Percentiles rank a stretch among this genome's conserved stretches.
Evolutionary conservation across 1,140 invertebrate genomes (phyloP).

Genomic region (Plectus sambesii): DNA sequence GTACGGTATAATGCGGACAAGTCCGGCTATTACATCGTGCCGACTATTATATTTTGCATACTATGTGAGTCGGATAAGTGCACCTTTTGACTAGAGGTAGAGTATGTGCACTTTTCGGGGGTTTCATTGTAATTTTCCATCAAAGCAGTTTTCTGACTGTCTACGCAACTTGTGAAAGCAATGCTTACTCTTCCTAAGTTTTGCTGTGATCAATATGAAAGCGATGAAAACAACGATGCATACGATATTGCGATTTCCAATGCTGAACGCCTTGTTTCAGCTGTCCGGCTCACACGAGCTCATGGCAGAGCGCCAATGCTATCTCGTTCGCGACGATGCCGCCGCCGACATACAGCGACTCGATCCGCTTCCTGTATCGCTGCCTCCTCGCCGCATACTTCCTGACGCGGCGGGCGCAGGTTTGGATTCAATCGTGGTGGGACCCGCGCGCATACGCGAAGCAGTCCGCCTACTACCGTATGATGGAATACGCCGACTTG

Average conservation of each 20-base stretch:
- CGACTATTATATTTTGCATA: too few species aligned
- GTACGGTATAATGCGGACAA: too few species aligned
- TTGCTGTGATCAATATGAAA: too few species aligned
- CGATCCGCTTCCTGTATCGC: conserved; percentile 24
- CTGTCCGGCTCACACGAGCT: conserved; percentile 27
- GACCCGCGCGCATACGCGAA: conserved; percentile 48
- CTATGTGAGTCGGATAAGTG: too few species aligned
- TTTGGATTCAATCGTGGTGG: conserved; percentile 34
- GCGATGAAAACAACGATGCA: too few species aligned
- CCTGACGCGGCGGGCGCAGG: conserved; percentile 24
- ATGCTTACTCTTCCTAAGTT: conserved; percentile 50
- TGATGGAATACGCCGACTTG: conserved; percentile 52
- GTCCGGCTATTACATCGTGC: too few species aligned
- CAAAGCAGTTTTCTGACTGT: too few species aligned
- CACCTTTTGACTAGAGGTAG: too few species aligned
- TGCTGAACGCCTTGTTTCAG: conserved; percentile 28
- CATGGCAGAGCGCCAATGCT: conserved; percentile 30
- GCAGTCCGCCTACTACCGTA: conserved; percentile 44
- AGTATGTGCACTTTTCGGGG: too few species aligned
- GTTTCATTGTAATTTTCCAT: too few species aligned
- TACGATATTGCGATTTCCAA: too few species aligned
- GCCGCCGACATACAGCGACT: conserved; percentile 48
- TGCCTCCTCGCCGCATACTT: conserved; percentile 29
- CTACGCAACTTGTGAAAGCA: conserved; percentile 52
- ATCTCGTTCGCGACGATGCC: conserved; percentile 29